phyloP scores from a whole-genome alignment of 2,113 vertebrate species.

The Chroicocephalus ridibundus region DNA sequence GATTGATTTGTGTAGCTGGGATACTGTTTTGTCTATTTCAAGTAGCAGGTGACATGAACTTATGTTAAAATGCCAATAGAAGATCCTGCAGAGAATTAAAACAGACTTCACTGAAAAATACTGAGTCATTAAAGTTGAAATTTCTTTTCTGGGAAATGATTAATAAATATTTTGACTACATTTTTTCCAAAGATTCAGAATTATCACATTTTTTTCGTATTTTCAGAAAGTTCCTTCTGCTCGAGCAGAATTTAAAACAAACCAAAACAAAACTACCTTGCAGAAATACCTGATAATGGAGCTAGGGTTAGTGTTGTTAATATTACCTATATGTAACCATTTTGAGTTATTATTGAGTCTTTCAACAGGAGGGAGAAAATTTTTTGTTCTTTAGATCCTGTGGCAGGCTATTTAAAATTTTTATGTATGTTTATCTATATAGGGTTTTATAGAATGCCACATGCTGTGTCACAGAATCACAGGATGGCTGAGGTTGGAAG shows the following conservation, averaged over 20 bases:
- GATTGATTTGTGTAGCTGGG: not conserved
- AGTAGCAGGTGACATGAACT: not conserved
- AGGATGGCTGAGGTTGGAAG: not conserved
- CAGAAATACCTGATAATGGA: not conserved
- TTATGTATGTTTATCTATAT: not conserved
- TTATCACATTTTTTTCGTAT: not conserved
- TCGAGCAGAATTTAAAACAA: not conserved
- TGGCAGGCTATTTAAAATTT: not conserved
- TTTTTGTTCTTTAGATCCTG: not conserved
- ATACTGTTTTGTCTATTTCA: not conserved
- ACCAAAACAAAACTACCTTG: not conserved
- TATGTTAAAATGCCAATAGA: not conserved
- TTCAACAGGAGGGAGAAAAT: not conserved
- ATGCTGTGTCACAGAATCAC: not conserved
- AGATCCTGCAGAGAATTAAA: not conserved
- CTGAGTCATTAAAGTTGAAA: rapidly evolving
- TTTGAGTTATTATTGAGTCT: not conserved
- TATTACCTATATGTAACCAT: not conserved
- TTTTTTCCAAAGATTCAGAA: not conserved
- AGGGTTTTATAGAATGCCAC: not conserved
- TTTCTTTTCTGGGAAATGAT: not conserved
- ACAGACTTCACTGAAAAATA: not conserved
- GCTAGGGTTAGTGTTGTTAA: not conserved
- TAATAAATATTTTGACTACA: not conserved
- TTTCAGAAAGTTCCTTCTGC: not conserved